phyloP scores from a whole-genome alignment of 2,113 vertebrate species.

The Lutjanus erythropterus region DNA sequence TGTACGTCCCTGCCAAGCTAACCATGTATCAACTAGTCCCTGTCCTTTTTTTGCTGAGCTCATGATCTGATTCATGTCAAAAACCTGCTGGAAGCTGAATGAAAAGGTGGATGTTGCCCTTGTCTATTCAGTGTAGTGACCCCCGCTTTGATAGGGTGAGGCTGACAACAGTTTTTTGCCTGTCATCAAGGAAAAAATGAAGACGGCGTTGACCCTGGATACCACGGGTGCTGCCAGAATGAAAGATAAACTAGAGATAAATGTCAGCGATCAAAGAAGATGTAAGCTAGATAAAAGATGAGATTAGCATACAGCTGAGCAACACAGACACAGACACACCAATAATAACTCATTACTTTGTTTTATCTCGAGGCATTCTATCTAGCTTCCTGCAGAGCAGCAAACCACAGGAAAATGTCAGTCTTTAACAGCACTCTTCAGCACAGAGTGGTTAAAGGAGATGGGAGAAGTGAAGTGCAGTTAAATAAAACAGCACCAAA shows the following conservation, averaged over 20 bases:
- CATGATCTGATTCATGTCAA: conserved; percentile 47
- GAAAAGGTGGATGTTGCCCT: conserved; percentile 35
- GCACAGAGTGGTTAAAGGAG: conserved; percentile 59
- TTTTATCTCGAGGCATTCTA: conserved; percentile 70
- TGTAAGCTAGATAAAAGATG: conserved; percentile 26
- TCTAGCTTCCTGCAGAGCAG: conserved; percentile 74
- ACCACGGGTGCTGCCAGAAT: neutral
- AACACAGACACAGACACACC: conserved; percentile 1
- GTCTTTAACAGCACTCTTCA: conserved; percentile 75
- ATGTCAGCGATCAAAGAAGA: conserved; percentile 42
- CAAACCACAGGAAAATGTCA: conserved; percentile 80
- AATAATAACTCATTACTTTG: conserved; percentile 58
- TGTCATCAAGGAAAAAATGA: neutral
- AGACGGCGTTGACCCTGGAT: conserved; percentile 20
- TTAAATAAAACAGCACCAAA: neutral
- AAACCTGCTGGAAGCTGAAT: conserved; percentile 50
- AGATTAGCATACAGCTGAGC: conserved; percentile 10
- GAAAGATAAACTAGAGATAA: conserved; percentile 27
- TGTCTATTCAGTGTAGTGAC: conserved; percentile 39
- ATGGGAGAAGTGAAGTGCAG: conserved; percentile 60
- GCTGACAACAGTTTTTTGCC: conserved; percentile 22
- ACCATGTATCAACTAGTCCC: conserved; percentile 23
- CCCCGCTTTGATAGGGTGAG: conserved; percentile 43
- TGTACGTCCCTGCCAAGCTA: conserved; percentile 18
- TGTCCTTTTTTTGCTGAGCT: conserved; percentile 37